A percentile compares a stretch with the other conserved stretches of the same genome.
These are phyloP conservation scores for Hymenochirus boettgeri DNA, from an alignment of 2,113 vertebrate species.

Conservation along the genomic window DNA sequence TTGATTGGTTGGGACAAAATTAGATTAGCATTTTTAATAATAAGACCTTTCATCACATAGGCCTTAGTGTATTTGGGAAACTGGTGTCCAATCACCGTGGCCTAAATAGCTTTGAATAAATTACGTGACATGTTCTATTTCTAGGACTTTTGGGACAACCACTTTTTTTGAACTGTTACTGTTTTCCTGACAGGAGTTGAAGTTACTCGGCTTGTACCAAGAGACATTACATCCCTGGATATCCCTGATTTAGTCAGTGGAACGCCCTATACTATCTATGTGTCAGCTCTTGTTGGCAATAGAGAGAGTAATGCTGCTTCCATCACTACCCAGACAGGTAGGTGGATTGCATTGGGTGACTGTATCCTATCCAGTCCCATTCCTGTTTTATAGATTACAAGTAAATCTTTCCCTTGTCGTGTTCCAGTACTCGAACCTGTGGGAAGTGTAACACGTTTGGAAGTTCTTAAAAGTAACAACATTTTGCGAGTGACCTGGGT, in stretches of 20 bases:
- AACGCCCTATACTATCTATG: constrained; percentile 62
- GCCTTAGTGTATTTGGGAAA: no score
- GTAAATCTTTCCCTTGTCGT: constrained; percentile 6
- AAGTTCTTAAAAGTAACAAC: constrained; percentile 75
- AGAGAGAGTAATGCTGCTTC: constrained; percentile 67
- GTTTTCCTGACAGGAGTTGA: constrained; percentile 63
- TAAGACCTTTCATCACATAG: no score
- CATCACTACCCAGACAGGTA: constrained; percentile 70
- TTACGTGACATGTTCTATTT: no score
- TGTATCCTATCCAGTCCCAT: not conserved
- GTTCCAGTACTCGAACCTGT: constrained; percentile 53
- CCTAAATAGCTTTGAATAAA: no score
- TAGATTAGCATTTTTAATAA: no score
- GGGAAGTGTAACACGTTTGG: constrained; percentile 75
- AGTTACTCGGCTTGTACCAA: constrained; percentile 54
- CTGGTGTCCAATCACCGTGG: no score
- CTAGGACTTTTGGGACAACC: no score
- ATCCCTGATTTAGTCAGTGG: constrained; percentile 56
- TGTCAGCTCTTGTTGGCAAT: constrained; percentile 71
- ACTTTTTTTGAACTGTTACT: no score
- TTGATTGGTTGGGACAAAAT: no score
- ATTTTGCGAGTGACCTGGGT: constrained; percentile 80
- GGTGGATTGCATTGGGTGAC: not conserved
- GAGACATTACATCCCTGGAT: constrained; percentile 51
- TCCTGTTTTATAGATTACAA: not conserved